Evolutionary conservation across 23 tunicate genomes (phyloP), one percentile per base, ranked within the genome.

Genomic region (Styela plicata): DNA sequence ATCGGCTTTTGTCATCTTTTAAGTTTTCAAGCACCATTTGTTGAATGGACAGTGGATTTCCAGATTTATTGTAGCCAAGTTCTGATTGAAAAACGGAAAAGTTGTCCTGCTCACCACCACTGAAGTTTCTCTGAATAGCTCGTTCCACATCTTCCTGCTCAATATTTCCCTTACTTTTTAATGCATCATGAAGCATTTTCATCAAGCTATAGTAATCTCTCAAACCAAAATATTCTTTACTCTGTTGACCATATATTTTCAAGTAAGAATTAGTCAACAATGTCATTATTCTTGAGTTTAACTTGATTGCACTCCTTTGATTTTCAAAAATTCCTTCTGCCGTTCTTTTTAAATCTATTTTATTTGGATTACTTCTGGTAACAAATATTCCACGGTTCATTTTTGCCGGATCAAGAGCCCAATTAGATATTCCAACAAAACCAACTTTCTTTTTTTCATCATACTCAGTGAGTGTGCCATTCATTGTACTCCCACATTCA

Each of bases 331-430:
- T 89, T 16, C 88, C 94, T 73, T 74, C 63, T 7, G 94, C 89
- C 44, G 94, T 89, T 1, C 74, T 74, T 25, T 74, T 20, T n/a
- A 89, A 78, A 70, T 89, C 94, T 70, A 52, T 36, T 73, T 85
- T 36, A 0, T 81, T 37, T 80, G 94, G 94, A 36, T 64, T 78
- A 13, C 82, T 82, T 2, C 94, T 63, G 34, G 81, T 80, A 31
- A 89, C 89, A 85, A 89, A 89, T 21, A 89, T 73, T 21, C 94
- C 94, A 0, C 94, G 65, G 35, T 89, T 89, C 85, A 89, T 79
- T 74, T 89, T 89, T 5, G 94, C 94, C 7, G 94, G 94, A 53
- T 89, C 94, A 24, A 89, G 64, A 31, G 94, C 85, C 94, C 94
- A 89, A 61, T 89, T 89, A 0, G 94, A 89, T 34, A 89, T 89